Evolutionary conservation across 2,888 invertebrate species (phyloP).

Genomic region (Pachydiplax longipennis): DNA sequence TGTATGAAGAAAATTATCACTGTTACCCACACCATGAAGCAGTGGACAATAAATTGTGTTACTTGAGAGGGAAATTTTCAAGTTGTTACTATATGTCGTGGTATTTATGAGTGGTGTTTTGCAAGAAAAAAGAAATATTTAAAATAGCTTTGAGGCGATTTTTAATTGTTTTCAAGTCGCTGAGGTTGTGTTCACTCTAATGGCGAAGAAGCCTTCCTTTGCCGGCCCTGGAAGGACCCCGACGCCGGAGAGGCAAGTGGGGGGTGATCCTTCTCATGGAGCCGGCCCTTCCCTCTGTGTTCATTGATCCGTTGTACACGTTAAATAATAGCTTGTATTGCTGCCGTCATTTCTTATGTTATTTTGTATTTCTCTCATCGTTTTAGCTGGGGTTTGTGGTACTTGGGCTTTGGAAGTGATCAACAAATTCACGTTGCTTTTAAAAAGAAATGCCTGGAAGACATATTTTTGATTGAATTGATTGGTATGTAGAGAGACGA

Average conservation of each 20-base stretch:
- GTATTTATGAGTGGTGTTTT: conserved; percentile 46
- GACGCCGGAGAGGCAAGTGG: not conserved
- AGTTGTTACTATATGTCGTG: conserved; percentile 50
- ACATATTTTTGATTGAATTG: not conserved
- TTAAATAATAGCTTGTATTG: conserved; percentile 21
- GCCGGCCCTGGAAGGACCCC: not conserved
- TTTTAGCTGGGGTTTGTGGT: conserved; percentile 40
- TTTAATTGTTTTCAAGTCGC: conserved; percentile 27
- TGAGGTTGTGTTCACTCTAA: conserved; percentile 33
- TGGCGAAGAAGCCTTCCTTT: not conserved
- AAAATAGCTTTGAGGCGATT: conserved; percentile 45
- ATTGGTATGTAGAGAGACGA: conserved; percentile 13
- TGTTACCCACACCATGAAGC: conserved; percentile 46
- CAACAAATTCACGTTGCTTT: not conserved
- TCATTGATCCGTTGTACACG: conserved; percentile 4
- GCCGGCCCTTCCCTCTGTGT: not conserved
- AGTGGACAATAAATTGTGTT: conserved; percentile 52
- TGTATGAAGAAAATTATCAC: conserved; percentile 40
- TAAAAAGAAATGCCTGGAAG: conserved; percentile 2
- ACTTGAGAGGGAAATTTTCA: conserved; percentile 50
- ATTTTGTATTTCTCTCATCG: conserved; percentile 26
- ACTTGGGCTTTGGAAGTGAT: conserved; percentile 41
- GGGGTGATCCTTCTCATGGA: not conserved
- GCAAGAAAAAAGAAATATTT: conserved; percentile 46
- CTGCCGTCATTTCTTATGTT: conserved; percentile 3